Evolutionary conservation across 2,888 invertebrate species (phyloP).

Genomic region (Drosophila monieri): DNA sequence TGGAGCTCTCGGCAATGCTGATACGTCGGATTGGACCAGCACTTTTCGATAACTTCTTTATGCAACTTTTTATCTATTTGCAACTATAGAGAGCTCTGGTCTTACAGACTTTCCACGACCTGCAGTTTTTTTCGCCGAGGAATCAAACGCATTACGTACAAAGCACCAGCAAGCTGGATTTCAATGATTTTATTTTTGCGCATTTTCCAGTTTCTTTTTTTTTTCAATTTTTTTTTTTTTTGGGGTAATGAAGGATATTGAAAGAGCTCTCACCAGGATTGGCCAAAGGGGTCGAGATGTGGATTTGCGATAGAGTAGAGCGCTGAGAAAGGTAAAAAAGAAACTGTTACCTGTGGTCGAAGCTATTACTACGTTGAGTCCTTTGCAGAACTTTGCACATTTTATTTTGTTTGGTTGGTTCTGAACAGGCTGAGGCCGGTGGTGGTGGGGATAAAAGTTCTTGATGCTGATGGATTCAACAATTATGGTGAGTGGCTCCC

Average conservation of each 20-base stretch:
- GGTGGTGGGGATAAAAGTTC: constrained; percentile 18
- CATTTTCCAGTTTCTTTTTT: constrained; percentile 60
- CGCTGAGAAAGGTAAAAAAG: constrained; percentile 22
- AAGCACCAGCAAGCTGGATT: constrained; percentile 63
- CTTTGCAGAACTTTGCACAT: constrained; percentile 48
- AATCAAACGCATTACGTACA: constrained; percentile 76
- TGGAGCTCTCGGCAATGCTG: constrained; percentile 44
- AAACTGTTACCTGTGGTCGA: constrained; percentile 44
- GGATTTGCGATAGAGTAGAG: constrained; percentile 55
- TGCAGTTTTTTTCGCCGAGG: constrained; percentile 60
- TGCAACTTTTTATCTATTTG: constrained; percentile 66
- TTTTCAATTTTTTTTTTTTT: constrained; percentile 11
- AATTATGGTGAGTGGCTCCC: constrained; percentile 43
- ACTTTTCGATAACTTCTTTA: constrained; percentile 77
- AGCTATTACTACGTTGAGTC: constrained; percentile 54
- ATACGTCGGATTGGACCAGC: constrained; percentile 46
- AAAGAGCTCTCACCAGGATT: constrained; percentile 61
- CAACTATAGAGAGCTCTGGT: constrained; percentile 48
- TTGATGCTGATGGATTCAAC: constrained; percentile 43
- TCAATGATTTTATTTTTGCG: constrained; percentile 78
- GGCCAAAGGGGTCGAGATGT: constrained; percentile 34
- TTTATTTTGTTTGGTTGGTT: constrained; percentile 25
- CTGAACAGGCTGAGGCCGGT: constrained; percentile 11
- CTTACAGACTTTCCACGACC: constrained; percentile 33
- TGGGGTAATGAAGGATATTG: constrained; percentile 76